Base-by-base conservation (phyloP, 1,140 invertebrate genomes). In the Drosophila pandora region DNA sequence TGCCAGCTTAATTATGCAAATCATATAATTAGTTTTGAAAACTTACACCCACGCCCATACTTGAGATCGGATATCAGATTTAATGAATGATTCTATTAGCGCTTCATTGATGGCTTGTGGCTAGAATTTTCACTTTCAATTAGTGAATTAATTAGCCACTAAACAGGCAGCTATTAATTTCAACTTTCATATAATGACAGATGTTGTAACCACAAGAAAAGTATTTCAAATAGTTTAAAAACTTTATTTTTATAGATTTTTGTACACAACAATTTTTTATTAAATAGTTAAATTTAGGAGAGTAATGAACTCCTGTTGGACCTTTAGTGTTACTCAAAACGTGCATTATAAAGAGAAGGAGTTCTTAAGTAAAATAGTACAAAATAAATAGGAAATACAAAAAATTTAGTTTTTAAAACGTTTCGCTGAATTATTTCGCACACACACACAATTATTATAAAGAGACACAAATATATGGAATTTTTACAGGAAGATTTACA, bases 331-430 rank as follows among this genome's bases (percentile, higher is more conserved):
- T 21, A 30, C 8, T 47, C 54, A 50, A 62, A 74, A 74, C 22
- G 60, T 48, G 70, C 47, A 63, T 21, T 47, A 41, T 47, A 34
- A 53, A 22, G 9, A 30, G 5, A 12, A 30, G 54, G 47, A 64
- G 25, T 34, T 58, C 21, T 63, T 43, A 74, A 34, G 39, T 52
- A 39, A 34, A 47, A 65, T 22, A 52, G 39, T 74, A 74, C 10
- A 53, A 74, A 65, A 74, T 74, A 74, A 63, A 74, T 74, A 75
- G 48, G 52, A 41, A 63, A 41, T 74, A 39, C 39, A 37, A 57
- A 57, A 8, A 39, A 22, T 21, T 45, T 39, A 34, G 12, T 12
- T 43, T 41, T 37, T 45, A 30, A 43, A 41, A 59, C 30, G n/a
- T 13, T 56, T 52, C 10, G 57, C 54, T 73, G 62, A 54, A 61